These are phyloP conservation scores for Germaria angustata DNA, from an alignment of 2,888 invertebrate species.

Conservation along the genomic window DNA sequence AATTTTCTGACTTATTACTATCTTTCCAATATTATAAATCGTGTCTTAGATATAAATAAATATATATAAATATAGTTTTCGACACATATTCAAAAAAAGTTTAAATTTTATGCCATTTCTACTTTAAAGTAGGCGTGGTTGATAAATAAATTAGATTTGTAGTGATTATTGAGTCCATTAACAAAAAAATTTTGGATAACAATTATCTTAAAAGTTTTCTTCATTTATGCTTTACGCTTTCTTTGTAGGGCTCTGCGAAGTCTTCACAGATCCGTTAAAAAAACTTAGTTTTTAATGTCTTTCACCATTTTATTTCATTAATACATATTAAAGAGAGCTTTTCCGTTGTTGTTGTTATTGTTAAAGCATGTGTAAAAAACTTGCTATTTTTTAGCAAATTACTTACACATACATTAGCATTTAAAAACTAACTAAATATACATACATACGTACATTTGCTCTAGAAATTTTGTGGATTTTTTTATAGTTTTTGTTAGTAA, in stretches of 20 bases:
- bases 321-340: slow-evolving; percentile 2
- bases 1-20: too few relatives aligned
- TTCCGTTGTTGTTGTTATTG: neutral
- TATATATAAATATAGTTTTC: too few relatives aligned
- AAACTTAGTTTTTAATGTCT: neutral
- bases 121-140: too few relatives aligned
- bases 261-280: neutral
- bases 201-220: too few relatives aligned
- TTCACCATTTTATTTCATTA: slow-evolving; percentile 45
- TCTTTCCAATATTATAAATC: too few relatives aligned
- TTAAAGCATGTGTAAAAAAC: neutral
- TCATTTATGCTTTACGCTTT: too few relatives aligned
- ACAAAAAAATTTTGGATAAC: too few relatives aligned
- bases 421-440: slow-evolving; percentile 16
- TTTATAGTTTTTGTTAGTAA: slow-evolving; percentile 35
- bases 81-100: too few relatives aligned
- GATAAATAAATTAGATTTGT: too few relatives aligned
- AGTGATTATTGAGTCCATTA: too few relatives aligned
- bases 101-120: too few relatives aligned
- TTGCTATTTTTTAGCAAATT: slow-evolving; percentile 37
- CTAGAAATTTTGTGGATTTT: slow-evolving; percentile 20
- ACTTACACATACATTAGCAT: slow-evolving; percentile 29
- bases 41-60: too few relatives aligned
- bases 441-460: slow-evolving; percentile 46
- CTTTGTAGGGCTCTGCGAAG: neutral